Evolutionary conservation across 2,797 vertebrate species (phyloP), one percentile per base, ranked within the genome.

Genomic region (Tiaroga cobitis): DNA sequence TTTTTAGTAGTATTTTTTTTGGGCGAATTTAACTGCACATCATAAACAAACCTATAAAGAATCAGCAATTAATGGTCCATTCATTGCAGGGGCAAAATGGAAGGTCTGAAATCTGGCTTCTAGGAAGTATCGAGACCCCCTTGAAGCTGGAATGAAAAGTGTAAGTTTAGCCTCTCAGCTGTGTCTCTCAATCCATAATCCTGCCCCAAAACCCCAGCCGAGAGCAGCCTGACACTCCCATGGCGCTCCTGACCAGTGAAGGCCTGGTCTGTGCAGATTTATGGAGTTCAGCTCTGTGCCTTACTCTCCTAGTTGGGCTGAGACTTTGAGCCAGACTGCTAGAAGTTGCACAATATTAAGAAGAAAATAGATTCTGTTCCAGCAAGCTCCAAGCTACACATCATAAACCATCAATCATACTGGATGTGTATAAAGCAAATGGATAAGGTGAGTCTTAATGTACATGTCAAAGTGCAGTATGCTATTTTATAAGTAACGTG

Each of bases 171-270:
- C 93, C 94, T 95, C 94, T 93, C 94, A 95, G 95, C 93, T 96
- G 94, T 95, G 95, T 84, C 92, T 95, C 94, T 95, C 94, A 95
- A 95, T 95, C 93, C 93, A 93, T 96, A 95, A 96, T 96, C 95
- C 95, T 94, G 94, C 93, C 93, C 94, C 92, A 94, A 94, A 94
- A 93, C 93, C 93, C 92, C 90, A 92, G 90, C 89, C 87, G 92
- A 93, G 93, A 93, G 92, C 93, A 89, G 93, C 93, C 94, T 93
- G 93, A 94, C 92, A 92, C 95, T 95, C 95, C 94, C 95, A 95
- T 94, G 93, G 91, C 79, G 91, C 91, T 93, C 91, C 92, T 93
- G 92, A 93, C 88, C 94, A 92, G 91, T 91, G 93, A 92, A 91
- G 91, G 93, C 92, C 91, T 90, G 94, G 94, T 92, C 93, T 92